Evolutionary conservation across 2,888 invertebrate species (phyloP).

Genomic region (Tridacna crocea): DNA sequence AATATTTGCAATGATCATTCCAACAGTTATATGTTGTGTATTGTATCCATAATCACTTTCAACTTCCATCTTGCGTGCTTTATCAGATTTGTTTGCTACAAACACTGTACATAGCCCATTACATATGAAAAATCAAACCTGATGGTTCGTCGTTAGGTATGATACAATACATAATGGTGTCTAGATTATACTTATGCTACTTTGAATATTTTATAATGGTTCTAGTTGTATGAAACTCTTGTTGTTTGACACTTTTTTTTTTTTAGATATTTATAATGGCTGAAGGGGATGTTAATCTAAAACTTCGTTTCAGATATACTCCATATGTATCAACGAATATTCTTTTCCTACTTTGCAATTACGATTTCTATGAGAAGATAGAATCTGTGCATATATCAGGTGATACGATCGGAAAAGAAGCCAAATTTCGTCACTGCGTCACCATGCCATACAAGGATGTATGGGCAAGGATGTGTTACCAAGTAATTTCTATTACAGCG

Average conservation of each 20-base stretch:
- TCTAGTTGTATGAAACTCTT: neutral
- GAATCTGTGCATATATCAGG: neutral
- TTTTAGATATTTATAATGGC: neutral
- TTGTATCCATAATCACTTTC: no score
- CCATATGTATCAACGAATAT: constrained; percentile 5
- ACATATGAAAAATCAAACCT: no score
- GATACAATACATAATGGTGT: no score
- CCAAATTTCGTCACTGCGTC: neutral
- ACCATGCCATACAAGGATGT: constrained; percentile 1
- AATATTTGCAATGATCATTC: no score
- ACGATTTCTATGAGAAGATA: neutral
- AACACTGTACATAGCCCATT: no score
- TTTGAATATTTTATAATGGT: no score
- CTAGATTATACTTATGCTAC: no score
- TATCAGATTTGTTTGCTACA: no score
- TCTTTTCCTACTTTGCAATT: constrained; percentile 7
- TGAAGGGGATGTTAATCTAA: neutral
- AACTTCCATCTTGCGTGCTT: no score
- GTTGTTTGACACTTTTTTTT: neutral
- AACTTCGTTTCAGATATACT: constrained; percentile 9
- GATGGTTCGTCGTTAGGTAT: no score
- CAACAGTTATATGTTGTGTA: no score
- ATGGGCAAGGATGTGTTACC: constrained; percentile 7
- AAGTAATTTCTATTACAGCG: neutral
- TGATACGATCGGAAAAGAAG: neutral